Percentiles rank a stretch among this genome's conserved stretches.
Evolutionary conservation across 35 echinoderm and acorn worm genomes (phyloP).

Genomic region (Ptychodera flava): DNA sequence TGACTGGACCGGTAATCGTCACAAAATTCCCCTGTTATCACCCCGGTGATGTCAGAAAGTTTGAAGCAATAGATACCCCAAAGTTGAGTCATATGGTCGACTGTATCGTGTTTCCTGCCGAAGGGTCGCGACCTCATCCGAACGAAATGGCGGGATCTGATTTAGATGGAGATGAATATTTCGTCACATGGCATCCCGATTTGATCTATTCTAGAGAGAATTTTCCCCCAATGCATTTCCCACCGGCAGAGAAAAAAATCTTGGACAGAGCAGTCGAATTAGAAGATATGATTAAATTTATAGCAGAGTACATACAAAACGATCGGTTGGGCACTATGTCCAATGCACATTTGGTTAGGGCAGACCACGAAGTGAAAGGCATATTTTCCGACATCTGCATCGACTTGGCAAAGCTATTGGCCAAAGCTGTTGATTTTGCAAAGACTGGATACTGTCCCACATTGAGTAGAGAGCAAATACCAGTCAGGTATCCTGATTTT

Average conservation of each 20-base stretch:
- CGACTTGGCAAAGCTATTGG: background rate
- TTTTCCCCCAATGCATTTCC: conserved; percentile 10
- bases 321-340: conserved; percentile 11
- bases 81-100: conserved; percentile 11
- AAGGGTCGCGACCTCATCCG: conserved; percentile 11
- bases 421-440: conserved; percentile 19
- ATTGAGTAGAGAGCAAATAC: background rate
- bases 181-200: conserved; percentile 16
- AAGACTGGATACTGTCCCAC: conserved; percentile 12
- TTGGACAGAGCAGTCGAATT: background rate
- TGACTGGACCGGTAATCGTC: conserved; percentile 3
- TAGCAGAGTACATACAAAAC: conserved; percentile 17
- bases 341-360: conserved; percentile 21
- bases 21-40: conserved; percentile 13
- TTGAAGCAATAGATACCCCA: conserved; percentile 25
- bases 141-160: conserved; percentile 31
- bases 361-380: background rate
- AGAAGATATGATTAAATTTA: conserved; percentile 15
- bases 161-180: conserved; percentile 31
- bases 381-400: conserved; percentile 14
- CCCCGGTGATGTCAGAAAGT: conserved; percentile 21
- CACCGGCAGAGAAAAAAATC: background rate
- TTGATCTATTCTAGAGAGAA: background rate
- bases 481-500: conserved; percentile 15
- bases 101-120: conserved; percentile 16